These are phyloP conservation scores for Tuta absoluta DNA, from an alignment of 2,888 invertebrate genomes.

Conservation along the genomic window DNA sequence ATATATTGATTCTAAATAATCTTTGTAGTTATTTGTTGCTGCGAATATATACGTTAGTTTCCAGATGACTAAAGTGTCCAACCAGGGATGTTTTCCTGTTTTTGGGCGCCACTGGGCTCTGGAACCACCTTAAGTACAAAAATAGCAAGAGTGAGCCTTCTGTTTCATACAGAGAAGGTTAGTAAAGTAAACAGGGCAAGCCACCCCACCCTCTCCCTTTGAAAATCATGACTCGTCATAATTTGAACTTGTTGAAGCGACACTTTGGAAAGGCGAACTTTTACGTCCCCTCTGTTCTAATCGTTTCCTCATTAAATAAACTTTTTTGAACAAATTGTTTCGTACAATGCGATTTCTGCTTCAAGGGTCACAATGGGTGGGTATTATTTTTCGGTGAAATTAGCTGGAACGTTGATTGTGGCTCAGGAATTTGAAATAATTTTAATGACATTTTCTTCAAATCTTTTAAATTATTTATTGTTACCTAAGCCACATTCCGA, in stretches of 20 bases:
- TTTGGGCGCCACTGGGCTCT: no score
- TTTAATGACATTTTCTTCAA: no score
- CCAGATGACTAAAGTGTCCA: no score
- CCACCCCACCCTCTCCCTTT: conserved; percentile 16
- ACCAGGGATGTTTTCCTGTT: no score
- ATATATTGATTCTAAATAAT: no score
- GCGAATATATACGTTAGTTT: no score
- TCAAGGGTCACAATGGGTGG: neutral
- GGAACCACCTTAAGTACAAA: no score
- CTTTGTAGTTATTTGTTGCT: no score
- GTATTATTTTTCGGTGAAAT: neutral
- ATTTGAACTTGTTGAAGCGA: conserved; percentile 31
- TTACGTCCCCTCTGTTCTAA: conserved; percentile 28
- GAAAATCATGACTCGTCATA: conserved; percentile 32
- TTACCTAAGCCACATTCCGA: no score
- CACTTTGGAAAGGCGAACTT: conserved; percentile 27
- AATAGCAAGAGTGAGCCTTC: no score
- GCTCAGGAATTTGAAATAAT: no score
- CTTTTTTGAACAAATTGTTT: conserved; percentile 28
- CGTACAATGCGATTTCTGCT: conserved; percentile 15
- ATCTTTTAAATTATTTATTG: no score
- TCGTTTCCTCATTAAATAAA: conserved; percentile 28
- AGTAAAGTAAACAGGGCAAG: conserved; percentile 21
- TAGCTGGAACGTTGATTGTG: neutral
- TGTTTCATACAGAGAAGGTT: neutral